Base-by-base conservation (phyloP, 2,113 vertebrate genomes). In the Myrmecobius fasciatus region DNA sequence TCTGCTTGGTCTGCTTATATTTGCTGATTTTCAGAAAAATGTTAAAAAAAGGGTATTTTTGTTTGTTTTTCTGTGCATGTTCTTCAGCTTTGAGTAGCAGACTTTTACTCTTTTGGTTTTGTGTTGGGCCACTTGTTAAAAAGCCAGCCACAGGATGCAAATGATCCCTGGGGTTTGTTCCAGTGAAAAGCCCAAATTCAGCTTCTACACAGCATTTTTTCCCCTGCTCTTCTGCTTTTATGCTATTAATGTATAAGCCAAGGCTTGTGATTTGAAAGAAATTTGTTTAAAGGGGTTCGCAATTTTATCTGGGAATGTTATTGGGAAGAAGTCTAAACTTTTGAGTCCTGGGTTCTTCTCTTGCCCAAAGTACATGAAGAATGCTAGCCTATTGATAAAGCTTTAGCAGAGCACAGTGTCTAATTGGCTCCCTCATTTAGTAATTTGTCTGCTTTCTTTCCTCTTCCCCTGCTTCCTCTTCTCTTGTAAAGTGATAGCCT, bases 371-470 rank as follows among this genome's bases (percentile, higher is more conserved):
- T 97, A 96, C 96, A 95, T 94, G 96, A 97, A 93, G 96, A 96
- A 94, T 90, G 90, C 93, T 96, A 95, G 92, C 94, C 96, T 89
- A 89, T 95, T 97, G 97, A 98, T 97, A 98, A 92, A 75, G 97
- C 95, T 97, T 98, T 95, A 97, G 98, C 96, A 95, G 97, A 96
- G 97, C 94, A 98, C 98, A 67, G 96, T 95, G 95, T 95, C 89
- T 99, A 99, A 98, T 98, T 98, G 98, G 98, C 98, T 97, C 98
- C 98, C 98, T 98, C 98, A 97, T 99, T 99, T 98, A 98, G 98
- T 98, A 97, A 98, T 99, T 99, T 99, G 99, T 98, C 98, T 98
- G 98, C 98, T 98, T 98, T 98, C 98, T 98, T 99, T 99, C 98
- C 99, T 98, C 97, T 98, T 97, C 96, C 98, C 98, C 92, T 92